These are phyloP conservation scores for Amazona finschi DNA, from an alignment of 2,797 vertebrate species.

Conservation along the genomic window DNA sequence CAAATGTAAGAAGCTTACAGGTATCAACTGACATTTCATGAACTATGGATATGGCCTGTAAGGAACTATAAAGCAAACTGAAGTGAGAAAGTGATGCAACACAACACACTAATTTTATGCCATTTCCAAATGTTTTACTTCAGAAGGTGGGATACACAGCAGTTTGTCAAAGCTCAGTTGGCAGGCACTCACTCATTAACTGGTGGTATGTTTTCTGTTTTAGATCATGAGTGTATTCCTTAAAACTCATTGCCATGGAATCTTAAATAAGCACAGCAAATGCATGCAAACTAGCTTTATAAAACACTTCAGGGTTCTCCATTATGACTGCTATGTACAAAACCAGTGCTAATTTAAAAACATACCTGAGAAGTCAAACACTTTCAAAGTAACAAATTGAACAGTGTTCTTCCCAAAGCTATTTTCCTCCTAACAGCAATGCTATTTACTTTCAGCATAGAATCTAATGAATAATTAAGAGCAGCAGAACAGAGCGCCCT, in stretches of 20 bases:
- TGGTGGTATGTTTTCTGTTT: background rate
- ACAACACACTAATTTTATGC: background rate
- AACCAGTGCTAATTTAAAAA: background rate
- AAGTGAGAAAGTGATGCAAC: background rate
- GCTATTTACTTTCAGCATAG: background rate
- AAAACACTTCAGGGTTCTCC: background rate
- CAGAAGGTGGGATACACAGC: background rate
- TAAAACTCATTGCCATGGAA: background rate
- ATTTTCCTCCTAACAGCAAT: background rate
- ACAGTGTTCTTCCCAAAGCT: background rate
- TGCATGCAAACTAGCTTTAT: background rate
- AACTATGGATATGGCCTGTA: background rate
- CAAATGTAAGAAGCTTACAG: background rate
- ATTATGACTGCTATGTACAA: background rate
- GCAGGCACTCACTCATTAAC: background rate
- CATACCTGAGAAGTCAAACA: background rate
- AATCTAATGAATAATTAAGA: background rate
- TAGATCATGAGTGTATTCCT: background rate
- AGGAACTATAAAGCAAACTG: background rate
- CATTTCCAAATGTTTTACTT: background rate
- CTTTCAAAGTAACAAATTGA: background rate
- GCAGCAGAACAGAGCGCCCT: background rate
- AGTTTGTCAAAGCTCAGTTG: background rate
- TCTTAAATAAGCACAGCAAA: background rate
- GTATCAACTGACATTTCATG: background rate